Percentiles rank a stretch among this genome's conserved stretches.
phyloP scores from a whole-genome alignment of 37 sponge, comb jelly and placozoan genomes.

The Diacarnus erythraeanus region DNA sequence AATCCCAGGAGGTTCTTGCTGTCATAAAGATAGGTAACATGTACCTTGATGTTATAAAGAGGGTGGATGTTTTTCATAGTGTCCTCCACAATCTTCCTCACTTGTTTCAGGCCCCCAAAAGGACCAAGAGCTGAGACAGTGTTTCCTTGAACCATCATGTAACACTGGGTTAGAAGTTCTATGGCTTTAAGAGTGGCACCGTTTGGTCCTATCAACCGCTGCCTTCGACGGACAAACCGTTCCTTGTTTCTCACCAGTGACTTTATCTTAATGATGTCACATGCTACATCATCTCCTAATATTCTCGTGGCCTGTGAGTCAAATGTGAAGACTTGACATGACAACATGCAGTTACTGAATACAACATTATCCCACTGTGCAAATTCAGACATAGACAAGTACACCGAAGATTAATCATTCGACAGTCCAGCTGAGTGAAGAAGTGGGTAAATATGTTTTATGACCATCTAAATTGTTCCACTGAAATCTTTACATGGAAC shows the following conservation, averaged over 20 bases:
- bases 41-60: conserved; percentile 97
- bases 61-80: conserved; percentile 99
- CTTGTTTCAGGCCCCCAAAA: conserved; percentile 89
- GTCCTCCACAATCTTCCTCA: conserved; percentile 89
- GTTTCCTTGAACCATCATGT: conserved; percentile 95
- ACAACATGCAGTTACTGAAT: not conserved
- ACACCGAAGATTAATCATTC: not conserved
- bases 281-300: conserved; percentile 81
- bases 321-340: not conserved
- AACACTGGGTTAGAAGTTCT: conserved; percentile 95
- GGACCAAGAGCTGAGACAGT: conserved; percentile 92
- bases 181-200: conserved; percentile 96
- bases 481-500: not conserved
- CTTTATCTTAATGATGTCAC: conserved; percentile 96
- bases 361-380: conserved; percentile 21
- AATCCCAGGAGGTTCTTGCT: too few species aligned
- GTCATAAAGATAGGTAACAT: not conserved
- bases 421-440: conserved; percentile 1
- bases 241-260: conserved; percentile 94
- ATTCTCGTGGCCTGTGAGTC: conserved; percentile 88
- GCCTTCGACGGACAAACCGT: conserved; percentile 93
- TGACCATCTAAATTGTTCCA: conserved; percentile 10
- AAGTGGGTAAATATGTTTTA: not conserved
- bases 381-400: conserved; percentile 19
- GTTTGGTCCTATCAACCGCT: conserved; percentile 92